Evolutionary conservation across 2,113 vertebrate species (phyloP).

Genomic region (Chaetura pelagica): DNA sequence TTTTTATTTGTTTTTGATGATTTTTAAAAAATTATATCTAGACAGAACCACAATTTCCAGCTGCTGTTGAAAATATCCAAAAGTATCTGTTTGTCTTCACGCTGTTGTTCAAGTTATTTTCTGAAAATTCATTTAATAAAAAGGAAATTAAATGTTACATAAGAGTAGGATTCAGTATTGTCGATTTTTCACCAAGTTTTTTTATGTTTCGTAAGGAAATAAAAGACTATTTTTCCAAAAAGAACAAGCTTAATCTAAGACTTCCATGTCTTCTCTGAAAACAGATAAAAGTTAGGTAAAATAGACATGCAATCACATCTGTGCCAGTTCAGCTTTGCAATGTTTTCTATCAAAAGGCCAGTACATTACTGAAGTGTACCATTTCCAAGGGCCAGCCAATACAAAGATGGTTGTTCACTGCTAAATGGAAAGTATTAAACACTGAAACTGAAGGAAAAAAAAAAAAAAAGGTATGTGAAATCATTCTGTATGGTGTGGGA

Average conservation of each 20-base stretch:
- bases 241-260: neutral
- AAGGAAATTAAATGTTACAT: neutral
- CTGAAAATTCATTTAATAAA: neutral
- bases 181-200: neutral
- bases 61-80: neutral
- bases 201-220: neutral
- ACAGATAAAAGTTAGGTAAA: neutral
- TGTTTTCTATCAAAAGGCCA: neutral
- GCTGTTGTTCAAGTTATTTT: neutral
- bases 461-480: neutral
- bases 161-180: neutral
- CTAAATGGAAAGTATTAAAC: neutral
- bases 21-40: neutral
- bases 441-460: neutral
- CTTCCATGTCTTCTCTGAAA: neutral
- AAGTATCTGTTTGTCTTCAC: neutral
- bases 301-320: neutral
- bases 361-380: neutral
- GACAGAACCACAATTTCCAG: neutral
- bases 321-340: neutral
- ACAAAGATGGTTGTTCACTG: neutral
- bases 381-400: neutral
- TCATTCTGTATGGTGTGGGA: neutral
- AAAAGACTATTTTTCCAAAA: neutral
- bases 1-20: conserved; percentile 15